These are phyloP conservation scores for Lasioglossum villosulum DNA, from an alignment of 2,888 invertebrate genomes.

Conservation along the genomic window DNA sequence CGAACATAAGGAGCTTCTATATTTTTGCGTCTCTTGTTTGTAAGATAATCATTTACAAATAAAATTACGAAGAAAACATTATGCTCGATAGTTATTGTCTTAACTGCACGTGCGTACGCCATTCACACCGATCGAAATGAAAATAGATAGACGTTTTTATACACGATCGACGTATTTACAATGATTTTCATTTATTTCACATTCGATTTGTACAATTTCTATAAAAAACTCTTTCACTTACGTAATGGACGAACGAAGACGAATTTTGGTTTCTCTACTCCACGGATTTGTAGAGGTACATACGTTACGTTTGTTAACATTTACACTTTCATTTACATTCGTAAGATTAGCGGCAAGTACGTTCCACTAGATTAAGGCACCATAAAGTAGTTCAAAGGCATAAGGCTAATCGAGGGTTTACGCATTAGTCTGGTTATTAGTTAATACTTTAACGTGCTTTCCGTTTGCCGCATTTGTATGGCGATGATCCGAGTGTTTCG, in stretches of 20 bases:
- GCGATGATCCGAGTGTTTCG: conserved; percentile 23
- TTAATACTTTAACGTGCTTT: conserved; percentile 7
- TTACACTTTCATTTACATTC: conserved; percentile 51
- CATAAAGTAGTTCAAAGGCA: conserved; percentile 16
- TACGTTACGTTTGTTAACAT: conserved; percentile 23
- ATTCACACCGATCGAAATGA: not conserved
- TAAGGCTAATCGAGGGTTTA: conserved; percentile 22
- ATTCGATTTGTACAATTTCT: conserved; percentile 57
- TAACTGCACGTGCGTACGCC: not conserved
- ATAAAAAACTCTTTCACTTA: conserved; percentile 26
- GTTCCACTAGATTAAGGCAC: conserved; percentile 48
- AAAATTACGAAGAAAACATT: conserved; percentile 69
- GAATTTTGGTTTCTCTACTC: conserved; percentile 6
- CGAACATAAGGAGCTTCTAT: conserved; percentile 81
- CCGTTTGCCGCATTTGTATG: conserved; percentile 31
- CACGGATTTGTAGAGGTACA: not conserved
- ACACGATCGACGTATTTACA: conserved; percentile 42
- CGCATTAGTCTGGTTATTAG: conserved; percentile 6
- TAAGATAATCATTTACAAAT: conserved; percentile 82
- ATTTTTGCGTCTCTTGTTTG: conserved; percentile 83
- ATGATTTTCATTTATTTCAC: conserved; percentile 45
- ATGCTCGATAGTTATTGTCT: conserved; percentile 6
- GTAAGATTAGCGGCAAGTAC: conserved; percentile 28
- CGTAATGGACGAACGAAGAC: conserved; percentile 9
- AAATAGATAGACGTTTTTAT: conserved; percentile 3